phyloP scores from a whole-genome alignment of 2,888 invertebrate species.

The Diabrotica balteata region DNA sequence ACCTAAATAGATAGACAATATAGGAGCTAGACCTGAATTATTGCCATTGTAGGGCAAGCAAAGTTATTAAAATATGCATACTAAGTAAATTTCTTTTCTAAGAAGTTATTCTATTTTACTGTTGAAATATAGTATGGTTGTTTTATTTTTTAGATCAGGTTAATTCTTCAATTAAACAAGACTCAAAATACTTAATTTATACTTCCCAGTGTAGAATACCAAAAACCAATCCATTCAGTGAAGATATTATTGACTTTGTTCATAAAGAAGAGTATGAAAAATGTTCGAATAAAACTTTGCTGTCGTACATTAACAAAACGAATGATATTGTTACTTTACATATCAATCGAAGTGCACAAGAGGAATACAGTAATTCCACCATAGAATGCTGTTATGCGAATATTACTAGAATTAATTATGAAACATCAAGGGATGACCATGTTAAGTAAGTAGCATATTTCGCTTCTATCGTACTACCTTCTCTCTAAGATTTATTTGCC shows the following conservation, averaged over 20 bases:
- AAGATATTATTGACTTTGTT: constrained; percentile 45
- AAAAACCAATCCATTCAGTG: constrained; percentile 47
- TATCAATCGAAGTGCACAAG: constrained; percentile 41
- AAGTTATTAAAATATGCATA: too few relatives aligned
- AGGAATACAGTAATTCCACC: constrained; percentile 44
- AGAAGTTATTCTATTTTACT: too few relatives aligned
- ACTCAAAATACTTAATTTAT: constrained; percentile 44
- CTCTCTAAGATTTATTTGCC: too few relatives aligned
- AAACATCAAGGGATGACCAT: constrained; percentile 41
- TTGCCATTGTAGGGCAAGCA: too few relatives aligned
- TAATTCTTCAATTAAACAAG: constrained; percentile 2
- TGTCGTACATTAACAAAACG: constrained; percentile 45
- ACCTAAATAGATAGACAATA: too few relatives aligned
- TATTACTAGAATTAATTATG: constrained; percentile 46
- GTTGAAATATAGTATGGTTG: too few relatives aligned
- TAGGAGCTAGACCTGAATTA: too few relatives aligned
- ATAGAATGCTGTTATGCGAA: constrained; percentile 51
- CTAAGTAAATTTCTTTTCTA: too few relatives aligned
- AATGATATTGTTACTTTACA: constrained; percentile 38
- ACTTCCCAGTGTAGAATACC: constrained; percentile 48
- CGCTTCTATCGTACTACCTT: too few relatives aligned
- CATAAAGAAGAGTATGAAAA: constrained; percentile 39
- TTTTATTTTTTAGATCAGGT: constrained; percentile 23
- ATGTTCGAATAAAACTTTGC: constrained; percentile 44
- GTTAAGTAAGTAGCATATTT: constrained; percentile 39